A percentile compares a stretch with the other conserved stretches of the same genome.
Conservation (phyloP, 92 coral and sea anemone genomes). For the Phymanthus crucifer region DNA sequence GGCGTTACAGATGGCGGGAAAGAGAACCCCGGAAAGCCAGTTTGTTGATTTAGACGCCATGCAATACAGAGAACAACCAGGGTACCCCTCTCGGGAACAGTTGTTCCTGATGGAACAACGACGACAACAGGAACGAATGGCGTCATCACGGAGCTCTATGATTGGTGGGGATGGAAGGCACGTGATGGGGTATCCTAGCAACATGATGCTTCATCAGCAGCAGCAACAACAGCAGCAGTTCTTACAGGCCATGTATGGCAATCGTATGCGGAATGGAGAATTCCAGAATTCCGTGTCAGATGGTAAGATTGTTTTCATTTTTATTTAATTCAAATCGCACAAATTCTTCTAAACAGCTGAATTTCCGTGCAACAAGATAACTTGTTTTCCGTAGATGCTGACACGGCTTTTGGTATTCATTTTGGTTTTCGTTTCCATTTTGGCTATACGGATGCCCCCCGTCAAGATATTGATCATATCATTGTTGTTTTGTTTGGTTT, state of each 20-base stretch:
- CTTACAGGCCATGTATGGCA: constrained; percentile 78
- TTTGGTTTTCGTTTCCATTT: neutral
- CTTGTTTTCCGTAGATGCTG: neutral
- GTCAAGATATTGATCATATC: neutral
- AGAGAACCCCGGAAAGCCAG: constrained; percentile 64
- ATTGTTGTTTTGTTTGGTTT: neutral
- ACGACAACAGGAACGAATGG: constrained; percentile 60
- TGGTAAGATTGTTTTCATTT: constrained; percentile 39
- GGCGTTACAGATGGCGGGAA: constrained; percentile 52
- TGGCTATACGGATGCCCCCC: neutral
- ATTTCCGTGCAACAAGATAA: neutral
- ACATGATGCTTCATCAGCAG: constrained; percentile 80
- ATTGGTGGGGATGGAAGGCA: constrained; percentile 75
- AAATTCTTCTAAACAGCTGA: neutral
- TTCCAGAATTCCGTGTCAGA: constrained; percentile 60
- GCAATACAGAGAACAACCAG: constrained; percentile 67
- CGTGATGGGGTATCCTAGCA: constrained; percentile 70
- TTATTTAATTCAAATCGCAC: neutral
- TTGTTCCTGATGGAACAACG: constrained; percentile 62
- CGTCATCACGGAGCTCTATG: constrained; percentile 58
- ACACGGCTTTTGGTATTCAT: neutral
- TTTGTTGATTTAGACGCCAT: constrained; percentile 73
- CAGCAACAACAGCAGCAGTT: constrained; percentile 86
- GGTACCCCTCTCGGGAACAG: constrained; percentile 56
- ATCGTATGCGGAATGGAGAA: constrained; percentile 89